A percentile compares a stretch with the other conserved stretches of the same genome.
These are phyloP conservation scores for Melanotaenia trifasciata DNA, from an alignment of 2,797 vertebrate genomes.

Conservation along the genomic window DNA sequence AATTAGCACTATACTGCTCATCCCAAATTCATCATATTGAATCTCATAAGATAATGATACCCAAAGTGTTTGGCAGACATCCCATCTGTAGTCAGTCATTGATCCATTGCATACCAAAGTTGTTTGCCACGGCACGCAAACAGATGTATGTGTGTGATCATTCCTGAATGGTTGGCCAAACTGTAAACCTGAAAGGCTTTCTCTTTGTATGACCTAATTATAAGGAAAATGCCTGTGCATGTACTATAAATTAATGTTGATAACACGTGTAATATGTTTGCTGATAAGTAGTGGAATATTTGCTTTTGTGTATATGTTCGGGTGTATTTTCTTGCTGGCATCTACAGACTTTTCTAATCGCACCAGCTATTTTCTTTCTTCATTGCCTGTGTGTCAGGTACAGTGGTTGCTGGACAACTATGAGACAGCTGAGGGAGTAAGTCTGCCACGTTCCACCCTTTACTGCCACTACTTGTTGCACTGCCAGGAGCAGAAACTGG, in stretches of 20 bases:
- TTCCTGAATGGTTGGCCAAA: conserved; percentile 45
- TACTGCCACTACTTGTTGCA: conserved; percentile 97
- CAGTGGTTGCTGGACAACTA: conserved; percentile 98
- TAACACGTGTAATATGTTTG: conserved; percentile 18
- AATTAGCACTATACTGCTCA: conserved; percentile 55
- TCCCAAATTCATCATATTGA: conserved; percentile 69
- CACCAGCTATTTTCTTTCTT: conserved; percentile 71
- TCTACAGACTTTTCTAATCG: conserved; percentile 75
- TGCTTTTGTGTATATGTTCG: not conserved
- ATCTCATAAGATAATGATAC: conserved; percentile 47
- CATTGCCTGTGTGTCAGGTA: conserved; percentile 86
- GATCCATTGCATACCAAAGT: conserved; percentile 83
- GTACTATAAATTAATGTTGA: conserved; percentile 9
- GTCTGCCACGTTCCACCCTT: conserved; percentile 93
- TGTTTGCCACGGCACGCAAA: conserved; percentile 86
- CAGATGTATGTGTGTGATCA: conserved; percentile 68
- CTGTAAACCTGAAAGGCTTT: conserved; percentile 37
- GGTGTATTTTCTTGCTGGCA: conserved; percentile 23
- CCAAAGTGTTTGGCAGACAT: conserved; percentile 64
- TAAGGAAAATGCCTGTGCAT: conserved; percentile 36
- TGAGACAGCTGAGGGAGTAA: conserved; percentile 95
- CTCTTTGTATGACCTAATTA: conserved; percentile 23
- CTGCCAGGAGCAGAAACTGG: conserved; percentile 96
- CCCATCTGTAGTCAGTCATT: conserved; percentile 71
- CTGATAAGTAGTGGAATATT: conserved; percentile 4